phyloP scores from a whole-genome alignment of 2,888 invertebrate species.

The Pocota personata region DNA sequence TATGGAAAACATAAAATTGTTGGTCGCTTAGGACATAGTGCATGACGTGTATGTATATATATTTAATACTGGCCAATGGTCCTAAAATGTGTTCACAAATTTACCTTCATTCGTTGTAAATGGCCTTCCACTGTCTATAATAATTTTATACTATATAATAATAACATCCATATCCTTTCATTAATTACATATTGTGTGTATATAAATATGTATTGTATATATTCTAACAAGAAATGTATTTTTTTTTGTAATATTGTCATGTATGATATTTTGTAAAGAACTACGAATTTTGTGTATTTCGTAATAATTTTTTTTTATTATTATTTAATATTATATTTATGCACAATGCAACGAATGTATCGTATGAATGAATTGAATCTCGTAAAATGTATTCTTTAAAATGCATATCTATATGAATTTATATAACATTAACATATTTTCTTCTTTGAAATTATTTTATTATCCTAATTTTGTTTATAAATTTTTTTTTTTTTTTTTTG shows the following conservation, averaged over 20 bases:
- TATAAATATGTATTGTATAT: conserved; percentile 53
- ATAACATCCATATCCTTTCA: conserved; percentile 53
- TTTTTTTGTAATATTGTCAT: conserved; percentile 65
- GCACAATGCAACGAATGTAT: conserved; percentile 21
- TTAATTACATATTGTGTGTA: conserved; percentile 48
- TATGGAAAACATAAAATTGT: conserved; percentile 9
- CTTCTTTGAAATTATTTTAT: conserved; percentile 22
- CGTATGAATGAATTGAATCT: conserved; percentile 35
- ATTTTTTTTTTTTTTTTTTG: conserved; percentile 22
- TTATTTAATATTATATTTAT: conserved; percentile 14
- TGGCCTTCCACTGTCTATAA: conserved; percentile 45
- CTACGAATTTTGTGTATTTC: conserved; percentile 22
- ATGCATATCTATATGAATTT: conserved; percentile 28
- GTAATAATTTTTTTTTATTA: conserved; percentile 8
- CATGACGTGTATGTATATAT: conserved; percentile 20
- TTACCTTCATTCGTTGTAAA: conserved; percentile 67
- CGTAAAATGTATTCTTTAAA: conserved; percentile 10
- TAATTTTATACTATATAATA: conserved; percentile 29
- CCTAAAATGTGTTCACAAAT: conserved; percentile 36
- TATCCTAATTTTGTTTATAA: conserved; percentile 28
- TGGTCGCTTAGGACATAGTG: background rate
- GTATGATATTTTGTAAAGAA: conserved; percentile 66
- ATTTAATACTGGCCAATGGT: conserved; percentile 63
- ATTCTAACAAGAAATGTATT: conserved; percentile 65
- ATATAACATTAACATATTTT: conserved; percentile 31